Conservation (phyloP, 2,113 vertebrate species). For the Amphilophus citrinellus region DNA sequence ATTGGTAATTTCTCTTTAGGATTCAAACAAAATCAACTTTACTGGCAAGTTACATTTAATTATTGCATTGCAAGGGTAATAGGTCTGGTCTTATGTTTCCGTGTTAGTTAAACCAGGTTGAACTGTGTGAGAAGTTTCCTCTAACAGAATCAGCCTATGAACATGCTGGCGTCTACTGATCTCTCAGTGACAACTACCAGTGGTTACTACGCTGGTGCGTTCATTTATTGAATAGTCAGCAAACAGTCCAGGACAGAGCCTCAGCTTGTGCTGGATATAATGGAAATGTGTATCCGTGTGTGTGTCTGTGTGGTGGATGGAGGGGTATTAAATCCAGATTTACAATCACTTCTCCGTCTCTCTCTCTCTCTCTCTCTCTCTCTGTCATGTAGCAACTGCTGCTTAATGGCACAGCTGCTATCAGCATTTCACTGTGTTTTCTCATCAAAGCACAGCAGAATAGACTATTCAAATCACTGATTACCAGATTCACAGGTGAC, state of each 20-base stretch:
- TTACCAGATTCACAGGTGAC: slow-evolving; percentile 21
- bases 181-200: neutral
- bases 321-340: neutral
- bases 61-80: neutral
- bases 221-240: neutral
- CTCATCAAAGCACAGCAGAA: slow-evolving; percentile 37
- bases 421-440: slow-evolving; percentile 23
- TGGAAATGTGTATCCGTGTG: neutral
- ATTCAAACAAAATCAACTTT: neutral
- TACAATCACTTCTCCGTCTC: neutral
- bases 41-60: neutral
- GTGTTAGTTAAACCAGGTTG: neutral
- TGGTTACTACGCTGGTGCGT: neutral
- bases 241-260: slow-evolving; percentile 1
- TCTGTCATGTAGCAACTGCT: slow-evolving; percentile 2
- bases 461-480: slow-evolving; percentile 31
- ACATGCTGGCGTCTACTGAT: slow-evolving; percentile 14
- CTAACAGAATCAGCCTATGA: neutral
- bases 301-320: neutral
- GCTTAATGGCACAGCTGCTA: slow-evolving; percentile 6
- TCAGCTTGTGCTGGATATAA: neutral
- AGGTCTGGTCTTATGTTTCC: neutral
- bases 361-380: neutral
- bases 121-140: neutral
- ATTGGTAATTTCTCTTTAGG: neutral